These are phyloP conservation scores for Boleophthalmus pectinirostris DNA, from an alignment of 2,113 vertebrate genomes.

Conservation along the genomic window DNA sequence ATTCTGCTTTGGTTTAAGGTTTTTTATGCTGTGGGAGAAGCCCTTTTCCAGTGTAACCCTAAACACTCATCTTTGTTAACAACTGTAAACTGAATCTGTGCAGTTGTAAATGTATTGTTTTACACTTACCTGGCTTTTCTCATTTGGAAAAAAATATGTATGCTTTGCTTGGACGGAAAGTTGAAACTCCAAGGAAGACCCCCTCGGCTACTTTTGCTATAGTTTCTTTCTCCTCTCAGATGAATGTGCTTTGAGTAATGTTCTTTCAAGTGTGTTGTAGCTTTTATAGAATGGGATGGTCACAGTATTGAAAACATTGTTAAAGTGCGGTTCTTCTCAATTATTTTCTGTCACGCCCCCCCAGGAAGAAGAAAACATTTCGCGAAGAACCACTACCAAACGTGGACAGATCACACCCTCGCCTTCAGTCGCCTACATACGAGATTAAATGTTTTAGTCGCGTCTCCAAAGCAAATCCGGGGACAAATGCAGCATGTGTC, in stretches of 20 bases:
- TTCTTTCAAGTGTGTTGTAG: neutral
- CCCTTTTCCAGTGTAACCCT: conserved; percentile 32
- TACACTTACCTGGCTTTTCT: neutral
- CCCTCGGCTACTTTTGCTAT: neutral
- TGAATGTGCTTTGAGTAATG: neutral
- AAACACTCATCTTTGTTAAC: conserved; percentile 10
- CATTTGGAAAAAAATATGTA: neutral
- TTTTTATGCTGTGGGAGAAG: conserved; percentile 18
- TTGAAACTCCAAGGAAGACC: neutral
- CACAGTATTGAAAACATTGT: neutral
- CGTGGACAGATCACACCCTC: too few species aligned
- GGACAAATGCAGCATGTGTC: too few species aligned
- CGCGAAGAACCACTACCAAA: too few species aligned
- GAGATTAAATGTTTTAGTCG: too few species aligned
- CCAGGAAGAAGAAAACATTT: too few species aligned
- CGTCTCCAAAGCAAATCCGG: too few species aligned
- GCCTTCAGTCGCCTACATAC: too few species aligned
- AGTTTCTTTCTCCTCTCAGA: neutral
- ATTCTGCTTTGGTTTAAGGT: conserved; percentile 42
- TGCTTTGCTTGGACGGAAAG: neutral
- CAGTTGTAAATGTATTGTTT: neutral
- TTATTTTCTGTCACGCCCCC: too few species aligned
- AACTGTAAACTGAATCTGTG: neutral
- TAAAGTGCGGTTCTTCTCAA: too few species aligned
- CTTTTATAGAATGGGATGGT: neutral